phyloP scores from a whole-genome alignment of 2,113 vertebrate genomes.

The Tragelaphus buxtoni region DNA sequence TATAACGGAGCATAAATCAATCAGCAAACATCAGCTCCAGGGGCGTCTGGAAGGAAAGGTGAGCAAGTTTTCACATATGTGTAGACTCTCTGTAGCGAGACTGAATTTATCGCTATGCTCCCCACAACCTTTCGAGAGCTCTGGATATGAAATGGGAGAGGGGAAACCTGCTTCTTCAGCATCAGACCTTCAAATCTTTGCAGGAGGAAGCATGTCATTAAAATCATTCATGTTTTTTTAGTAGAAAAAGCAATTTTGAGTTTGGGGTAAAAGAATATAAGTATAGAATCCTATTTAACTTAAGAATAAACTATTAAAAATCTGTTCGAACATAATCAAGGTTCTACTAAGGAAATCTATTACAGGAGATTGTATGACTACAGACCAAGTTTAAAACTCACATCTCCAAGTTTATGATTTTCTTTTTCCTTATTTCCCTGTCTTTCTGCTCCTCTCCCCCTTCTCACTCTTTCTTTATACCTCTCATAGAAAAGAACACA shows the following conservation, averaged over 20 bases:
- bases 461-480: neutral
- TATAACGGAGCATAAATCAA: constrained; percentile 20
- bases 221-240: neutral
- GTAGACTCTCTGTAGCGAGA: neutral
- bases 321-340: neutral
- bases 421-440: neutral
- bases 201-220: neutral
- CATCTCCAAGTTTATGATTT: neutral
- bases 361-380: neutral
- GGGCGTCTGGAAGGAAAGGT: neutral
- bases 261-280: neutral
- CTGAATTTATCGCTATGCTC: neutral
- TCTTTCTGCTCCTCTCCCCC: neutral
- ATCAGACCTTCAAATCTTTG: neutral
- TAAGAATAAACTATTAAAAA: neutral
- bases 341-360: neutral
- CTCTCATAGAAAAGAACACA: neutral
- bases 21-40: neutral
- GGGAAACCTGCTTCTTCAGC: neutral
- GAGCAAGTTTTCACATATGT: neutral
- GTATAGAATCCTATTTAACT: neutral
- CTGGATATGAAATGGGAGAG: neutral
- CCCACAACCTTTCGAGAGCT: neutral
- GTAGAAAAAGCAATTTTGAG: neutral
- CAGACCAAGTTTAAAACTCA: neutral